phyloP scores from a whole-genome alignment of 2,797 vertebrate species.

The Chelmon rostratus region DNA sequence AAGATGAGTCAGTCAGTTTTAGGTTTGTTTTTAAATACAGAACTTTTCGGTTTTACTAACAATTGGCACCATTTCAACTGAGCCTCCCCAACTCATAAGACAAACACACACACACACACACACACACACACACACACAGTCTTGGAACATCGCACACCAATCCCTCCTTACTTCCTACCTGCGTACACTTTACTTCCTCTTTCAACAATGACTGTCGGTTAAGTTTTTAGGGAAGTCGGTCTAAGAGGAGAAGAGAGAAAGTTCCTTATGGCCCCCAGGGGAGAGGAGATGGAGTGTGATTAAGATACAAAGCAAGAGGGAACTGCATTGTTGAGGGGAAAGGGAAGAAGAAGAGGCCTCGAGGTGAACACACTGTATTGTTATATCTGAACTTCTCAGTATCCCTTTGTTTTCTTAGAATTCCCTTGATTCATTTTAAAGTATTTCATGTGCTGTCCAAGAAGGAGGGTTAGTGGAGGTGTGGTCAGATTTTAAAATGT shows the following conservation, averaged over 20 bases:
- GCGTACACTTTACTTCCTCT: conserved; percentile 71
- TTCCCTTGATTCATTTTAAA: conserved; percentile 1
- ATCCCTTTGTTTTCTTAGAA: conserved; percentile 35
- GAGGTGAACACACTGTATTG: conserved; percentile 55
- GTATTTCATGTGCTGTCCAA: conserved; percentile 19
- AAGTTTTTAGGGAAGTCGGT: conserved; percentile 79
- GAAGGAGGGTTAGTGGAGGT: conserved; percentile 30
- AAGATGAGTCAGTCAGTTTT: not conserved
- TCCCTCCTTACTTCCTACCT: conserved; percentile 78
- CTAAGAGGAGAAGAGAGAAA: conserved; percentile 81
- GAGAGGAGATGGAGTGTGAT: conserved; percentile 67
- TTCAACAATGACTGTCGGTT: conserved; percentile 72
- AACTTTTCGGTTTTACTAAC: not conserved
- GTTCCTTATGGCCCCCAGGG: conserved; percentile 79
- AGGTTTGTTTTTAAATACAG: not conserved
- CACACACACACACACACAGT: not conserved
- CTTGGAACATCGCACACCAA: conserved; percentile 30
- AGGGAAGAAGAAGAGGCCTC: conserved; percentile 71
- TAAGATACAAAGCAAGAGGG: conserved; percentile 75
- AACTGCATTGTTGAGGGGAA: conserved; percentile 68
- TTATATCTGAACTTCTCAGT: conserved; percentile 34
- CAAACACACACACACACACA: not conserved
- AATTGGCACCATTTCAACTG: not conserved
- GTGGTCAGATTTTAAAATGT: conserved; percentile 6
- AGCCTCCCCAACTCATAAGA: conserved; percentile 23